These are phyloP conservation scores for Zaprionus ornatus DNA, from an alignment of 1,140 invertebrate genomes.

Conservation along the genomic window DNA sequence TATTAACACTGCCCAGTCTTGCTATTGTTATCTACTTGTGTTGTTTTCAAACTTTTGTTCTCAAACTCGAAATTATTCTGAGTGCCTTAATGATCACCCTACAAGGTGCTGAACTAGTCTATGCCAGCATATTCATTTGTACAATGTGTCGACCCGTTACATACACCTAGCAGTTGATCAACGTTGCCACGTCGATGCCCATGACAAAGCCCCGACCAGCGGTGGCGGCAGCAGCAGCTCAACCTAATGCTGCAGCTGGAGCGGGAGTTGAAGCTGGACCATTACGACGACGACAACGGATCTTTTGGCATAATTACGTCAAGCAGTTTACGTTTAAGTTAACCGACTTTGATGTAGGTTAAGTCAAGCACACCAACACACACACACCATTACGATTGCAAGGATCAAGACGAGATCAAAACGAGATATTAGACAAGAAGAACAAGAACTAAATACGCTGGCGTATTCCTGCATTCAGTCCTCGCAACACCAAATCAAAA, in stretches of 20 bases:
- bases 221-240: conserved; percentile 6
- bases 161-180: conserved; percentile 84
- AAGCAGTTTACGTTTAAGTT: conserved; percentile 54
- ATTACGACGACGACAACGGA: conserved; percentile 58
- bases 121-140: conserved; percentile 90
- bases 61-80: conserved; percentile 93
- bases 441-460: conserved; percentile 27
- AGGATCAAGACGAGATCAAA: conserved; percentile 23
- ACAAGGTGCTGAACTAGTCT: conserved; percentile 90
- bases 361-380: conserved; percentile 20
- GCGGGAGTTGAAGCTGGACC: conserved; percentile 13
- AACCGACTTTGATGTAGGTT: conserved; percentile 47
- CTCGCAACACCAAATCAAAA: conserved; percentile 15
- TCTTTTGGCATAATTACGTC: conserved; percentile 54
- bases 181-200: conserved; percentile 63
- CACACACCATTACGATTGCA: conserved; percentile 25
- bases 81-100: conserved; percentile 93
- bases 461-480: conserved; percentile 34
- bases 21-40: conserved; percentile 93
- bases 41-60: conserved; percentile 92
- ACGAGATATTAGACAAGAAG: conserved; percentile 31
- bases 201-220: conserved; percentile 42
- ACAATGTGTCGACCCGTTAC: conserved; percentile 88
- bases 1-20: conserved; percentile 92
- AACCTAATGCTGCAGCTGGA: background rate